These are phyloP conservation scores for Orthonevra nobilis DNA, from an alignment of 2,888 invertebrate species.

Conservation along the genomic window DNA sequence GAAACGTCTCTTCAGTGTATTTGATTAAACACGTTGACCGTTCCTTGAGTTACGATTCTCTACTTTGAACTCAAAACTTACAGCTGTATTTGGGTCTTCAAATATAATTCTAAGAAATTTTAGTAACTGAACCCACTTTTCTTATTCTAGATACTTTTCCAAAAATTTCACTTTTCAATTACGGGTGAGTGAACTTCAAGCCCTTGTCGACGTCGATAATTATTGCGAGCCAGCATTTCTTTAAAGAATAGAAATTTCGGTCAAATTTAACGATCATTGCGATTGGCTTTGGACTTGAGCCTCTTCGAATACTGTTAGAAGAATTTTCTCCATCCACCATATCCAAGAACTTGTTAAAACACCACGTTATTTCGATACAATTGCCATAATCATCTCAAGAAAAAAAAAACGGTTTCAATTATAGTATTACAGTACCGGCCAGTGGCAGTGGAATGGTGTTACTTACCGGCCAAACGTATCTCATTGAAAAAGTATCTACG, in stretches of 20 bases:
- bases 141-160: slow-evolving; percentile 25
- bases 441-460: slow-evolving; percentile 14
- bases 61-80: too few relatives aligned
- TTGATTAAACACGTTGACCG: too few relatives aligned
- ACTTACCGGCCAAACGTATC: slow-evolving; percentile 50
- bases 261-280: slow-evolving; percentile 44
- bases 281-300: slow-evolving; percentile 6
- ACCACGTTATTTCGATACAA: slow-evolving; percentile 61
- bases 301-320: slow-evolving; percentile 24
- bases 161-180: slow-evolving; percentile 19
- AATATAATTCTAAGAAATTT: too few relatives aligned
- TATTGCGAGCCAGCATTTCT: neutral
- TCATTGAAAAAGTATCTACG: slow-evolving; percentile 34
- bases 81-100: too few relatives aligned
- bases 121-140: too few relatives aligned
- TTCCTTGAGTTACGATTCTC: too few relatives aligned
- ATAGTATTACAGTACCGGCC: slow-evolving; percentile 31
- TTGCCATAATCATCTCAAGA: slow-evolving; percentile 46
- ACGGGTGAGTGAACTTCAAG: neutral
- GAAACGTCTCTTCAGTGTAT: too few relatives aligned
- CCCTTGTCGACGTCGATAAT: slow-evolving; percentile 29
- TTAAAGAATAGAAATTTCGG: slow-evolving; percentile 43
- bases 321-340: slow-evolving; percentile 24
- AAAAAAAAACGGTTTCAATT: slow-evolving; percentile 42
- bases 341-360: slow-evolving; percentile 55